These are phyloP conservation scores for Paedocypris micromegethes DNA, from an alignment of 2,797 vertebrate genomes.

Conservation along the genomic window DNA sequence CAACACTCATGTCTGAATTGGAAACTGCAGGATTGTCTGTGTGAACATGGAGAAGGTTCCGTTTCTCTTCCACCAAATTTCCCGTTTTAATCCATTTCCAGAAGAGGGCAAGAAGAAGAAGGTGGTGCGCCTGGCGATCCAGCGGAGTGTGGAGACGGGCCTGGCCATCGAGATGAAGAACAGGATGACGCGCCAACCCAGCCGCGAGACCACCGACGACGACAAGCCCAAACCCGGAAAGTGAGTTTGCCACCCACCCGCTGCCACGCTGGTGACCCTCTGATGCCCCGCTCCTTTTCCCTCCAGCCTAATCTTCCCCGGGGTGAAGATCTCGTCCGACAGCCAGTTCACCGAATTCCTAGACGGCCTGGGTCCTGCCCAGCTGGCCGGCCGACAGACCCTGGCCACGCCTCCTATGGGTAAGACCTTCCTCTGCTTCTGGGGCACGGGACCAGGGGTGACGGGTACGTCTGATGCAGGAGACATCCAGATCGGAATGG, in stretches of 20 bases:
- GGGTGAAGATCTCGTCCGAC: conserved; percentile 87
- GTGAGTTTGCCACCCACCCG: conserved; percentile 61
- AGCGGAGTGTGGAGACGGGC: conserved; percentile 90
- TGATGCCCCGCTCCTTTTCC: conserved; percentile 10
- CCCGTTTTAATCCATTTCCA: conserved; percentile 54
- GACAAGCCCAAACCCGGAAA: conserved; percentile 86
- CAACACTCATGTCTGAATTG: too few relatives aligned
- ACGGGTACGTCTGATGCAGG: conserved; percentile 60
- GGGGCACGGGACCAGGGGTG: too few relatives aligned
- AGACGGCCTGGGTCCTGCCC: conserved; percentile 90
- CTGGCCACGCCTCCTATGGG: conserved; percentile 95
- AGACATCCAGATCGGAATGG: conserved; percentile 97
- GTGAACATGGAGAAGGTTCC: not conserved
- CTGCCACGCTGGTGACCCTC: not conserved
- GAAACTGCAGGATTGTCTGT: too few relatives aligned
- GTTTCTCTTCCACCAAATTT: not conserved
- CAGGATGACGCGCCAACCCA: conserved; percentile 90
- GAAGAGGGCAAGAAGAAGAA: conserved; percentile 94
- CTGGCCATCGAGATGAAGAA: conserved; percentile 88
- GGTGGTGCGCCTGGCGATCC: conserved; percentile 82
- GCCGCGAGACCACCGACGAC: conserved; percentile 80
- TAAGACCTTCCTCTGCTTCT: conserved; percentile 52
- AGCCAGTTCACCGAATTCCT: conserved; percentile 95
- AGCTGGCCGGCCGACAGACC: conserved; percentile 92
- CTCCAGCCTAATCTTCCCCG: conserved; percentile 86